Base-by-base conservation (phyloP, 1,140 invertebrate species). In the Acyrthosiphon pisum region DNA sequence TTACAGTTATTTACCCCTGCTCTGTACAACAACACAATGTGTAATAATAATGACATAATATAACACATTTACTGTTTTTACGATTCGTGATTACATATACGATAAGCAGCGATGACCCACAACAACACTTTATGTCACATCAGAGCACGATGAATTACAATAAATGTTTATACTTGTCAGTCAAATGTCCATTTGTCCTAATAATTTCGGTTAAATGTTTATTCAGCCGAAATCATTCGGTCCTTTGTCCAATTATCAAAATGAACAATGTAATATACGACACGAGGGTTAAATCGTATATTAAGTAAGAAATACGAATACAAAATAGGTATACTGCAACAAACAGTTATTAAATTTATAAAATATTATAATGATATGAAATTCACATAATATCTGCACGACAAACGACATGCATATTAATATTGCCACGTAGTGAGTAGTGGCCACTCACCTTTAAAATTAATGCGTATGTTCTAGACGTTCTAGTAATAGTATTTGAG, bases 141-240 rank as follows among this genome's bases (percentile, higher is more conserved):
- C 37, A 14, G 83, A 86, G 37, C 22, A 86, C 23, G 23, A 26
- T 41, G 23, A 30, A 44, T 41, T 41, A 86, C 41, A 44, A 22
- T 50, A 50, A 88, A 88, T 48, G 30, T 86, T 86, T 86, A 88
- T 88, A 88, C 30, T 88, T 88, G 30, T 48, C 26, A 88, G 18
- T 6, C 2, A 50, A 88, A 87, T 48, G 86, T 88, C 86, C 30
- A 48, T 88, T 50, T 3, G 8, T 37, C 83, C 83, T 26, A 86
- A 86, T 86, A 3, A 44, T 44, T 41, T 84, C 86, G 6, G 86
- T 87, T n/a, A 22, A 50, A 48, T 50, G 86, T 87, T 87, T 87
- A 88, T 88, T 50, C 46, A 88, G 7, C 30, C 44, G 30, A 44
- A 30, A 87, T 48, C 37, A 50, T 50, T 88, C 44, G 23, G 20